Percentiles rank a stretch among this genome's conserved stretches.
Evolutionary conservation across 2,797 vertebrate species (phyloP).

Genomic region (Parambassis ranga): DNA sequence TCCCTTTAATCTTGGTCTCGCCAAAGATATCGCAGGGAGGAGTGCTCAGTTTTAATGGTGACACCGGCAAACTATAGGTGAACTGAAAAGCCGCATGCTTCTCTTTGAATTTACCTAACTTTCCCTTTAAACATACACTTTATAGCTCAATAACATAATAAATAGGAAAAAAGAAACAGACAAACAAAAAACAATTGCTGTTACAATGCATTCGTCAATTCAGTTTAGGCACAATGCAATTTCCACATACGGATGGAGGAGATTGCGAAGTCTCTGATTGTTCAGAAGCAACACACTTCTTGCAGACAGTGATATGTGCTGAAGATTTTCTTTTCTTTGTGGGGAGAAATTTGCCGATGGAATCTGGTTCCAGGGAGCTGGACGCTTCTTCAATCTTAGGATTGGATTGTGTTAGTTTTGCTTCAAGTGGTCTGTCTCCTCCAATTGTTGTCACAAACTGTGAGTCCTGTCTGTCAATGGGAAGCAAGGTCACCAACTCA

Average conservation of each 20-base stretch:
- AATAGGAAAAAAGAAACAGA: constrained; percentile 83
- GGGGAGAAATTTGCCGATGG: constrained; percentile 86
- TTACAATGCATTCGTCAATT: constrained; percentile 99
- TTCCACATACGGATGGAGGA: constrained; percentile 89
- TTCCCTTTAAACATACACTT: constrained; percentile 96
- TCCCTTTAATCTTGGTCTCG: constrained; percentile 31
- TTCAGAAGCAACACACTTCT: constrained; percentile 93
- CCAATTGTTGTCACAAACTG: constrained; percentile 88
- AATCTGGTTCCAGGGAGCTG: constrained; percentile 80
- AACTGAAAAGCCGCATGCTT: constrained; percentile 87
- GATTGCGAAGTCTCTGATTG: constrained; percentile 96
- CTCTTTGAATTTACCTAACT: constrained; percentile 84
- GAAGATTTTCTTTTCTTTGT: constrained; percentile 68
- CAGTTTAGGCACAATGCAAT: constrained; percentile 99
- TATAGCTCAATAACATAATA: constrained; percentile 95
- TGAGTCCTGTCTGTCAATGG: constrained; percentile 90
- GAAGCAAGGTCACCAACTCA: constrained; percentile 89
- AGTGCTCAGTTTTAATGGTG: constrained; percentile 56
- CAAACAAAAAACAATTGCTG: constrained; percentile 85
- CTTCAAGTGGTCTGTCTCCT: constrained; percentile 92
- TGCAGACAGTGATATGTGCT: constrained; percentile 89
- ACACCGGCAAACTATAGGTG: constrained; percentile 87
- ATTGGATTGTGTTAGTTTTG: constrained; percentile 87
- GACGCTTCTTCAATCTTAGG: constrained; percentile 83
- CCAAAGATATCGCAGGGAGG: constrained; percentile 30